phyloP scores from a whole-genome alignment of 2,888 invertebrate genomes.

The Acleris holmiana region DNA sequence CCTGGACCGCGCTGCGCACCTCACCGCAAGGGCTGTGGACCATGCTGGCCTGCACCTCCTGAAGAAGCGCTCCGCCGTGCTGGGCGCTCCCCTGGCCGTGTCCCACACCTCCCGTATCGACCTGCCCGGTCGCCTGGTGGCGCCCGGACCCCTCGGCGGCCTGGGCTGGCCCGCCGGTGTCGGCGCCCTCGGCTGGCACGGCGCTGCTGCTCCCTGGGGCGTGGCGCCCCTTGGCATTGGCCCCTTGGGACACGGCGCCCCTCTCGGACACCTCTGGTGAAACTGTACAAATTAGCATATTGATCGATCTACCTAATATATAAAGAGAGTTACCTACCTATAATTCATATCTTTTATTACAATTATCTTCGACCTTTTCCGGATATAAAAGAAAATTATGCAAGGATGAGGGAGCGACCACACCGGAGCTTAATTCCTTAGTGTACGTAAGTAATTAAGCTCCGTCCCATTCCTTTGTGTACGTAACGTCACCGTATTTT shows the following conservation, averaged over 20 bases:
- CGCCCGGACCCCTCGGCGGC: conserved; percentile 47
- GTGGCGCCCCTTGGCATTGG: conserved; percentile 22
- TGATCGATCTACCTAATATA: conserved; percentile 56
- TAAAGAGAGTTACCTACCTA: conserved; percentile 75
- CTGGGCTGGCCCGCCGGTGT: conserved; percentile 33
- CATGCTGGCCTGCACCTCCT: conserved; percentile 58
- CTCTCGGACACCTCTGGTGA: conserved; percentile 60
- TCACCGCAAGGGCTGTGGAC: conserved; percentile 68
- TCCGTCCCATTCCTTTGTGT: too few relatives aligned
- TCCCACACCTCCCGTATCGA: conserved; percentile 57
- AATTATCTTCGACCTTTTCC: neutral
- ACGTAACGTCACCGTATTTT: too few relatives aligned
- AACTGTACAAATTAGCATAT: conserved; percentile 47
- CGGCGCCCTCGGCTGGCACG: conserved; percentile 40
- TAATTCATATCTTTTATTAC: conserved; percentile 35
- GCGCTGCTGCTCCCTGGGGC: conserved; percentile 38
- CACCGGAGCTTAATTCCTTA: too few relatives aligned
- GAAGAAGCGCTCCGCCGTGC: conserved; percentile 69
- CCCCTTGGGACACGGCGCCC: conserved; percentile 25
- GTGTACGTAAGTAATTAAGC: too few relatives aligned
- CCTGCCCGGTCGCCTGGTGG: conserved; percentile 52
- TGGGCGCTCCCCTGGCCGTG: conserved; percentile 55
- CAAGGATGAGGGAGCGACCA: too few relatives aligned
- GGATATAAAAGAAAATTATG: too few relatives aligned
- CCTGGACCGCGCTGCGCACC: conserved; percentile 73